These are phyloP conservation scores for Xiphorhynchus elegans DNA, from an alignment of 2,113 vertebrate species.

Conservation along the genomic window DNA sequence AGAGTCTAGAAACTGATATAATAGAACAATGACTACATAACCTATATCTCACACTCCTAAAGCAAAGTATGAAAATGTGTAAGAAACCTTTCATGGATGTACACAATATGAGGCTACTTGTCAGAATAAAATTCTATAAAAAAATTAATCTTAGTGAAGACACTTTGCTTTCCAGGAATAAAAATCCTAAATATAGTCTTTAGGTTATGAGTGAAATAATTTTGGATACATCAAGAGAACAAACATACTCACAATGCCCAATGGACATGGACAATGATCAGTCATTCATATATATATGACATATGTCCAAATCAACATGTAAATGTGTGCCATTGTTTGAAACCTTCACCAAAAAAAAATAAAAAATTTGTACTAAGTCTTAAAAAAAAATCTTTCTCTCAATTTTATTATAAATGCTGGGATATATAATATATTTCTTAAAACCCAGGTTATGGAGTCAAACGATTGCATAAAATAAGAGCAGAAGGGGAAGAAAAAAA, in stretches of 20 bases:
- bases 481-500: background rate
- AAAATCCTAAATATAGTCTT: background rate
- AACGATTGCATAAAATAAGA: background rate
- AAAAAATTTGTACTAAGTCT: background rate
- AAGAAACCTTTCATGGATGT: background rate
- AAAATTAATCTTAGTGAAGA: background rate
- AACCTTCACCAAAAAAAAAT: background rate
- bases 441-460: background rate
- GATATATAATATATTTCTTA: background rate
- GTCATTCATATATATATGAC: background rate
- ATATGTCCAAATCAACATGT: background rate
- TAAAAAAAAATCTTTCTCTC: background rate
- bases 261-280: background rate
- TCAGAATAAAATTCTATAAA: background rate
- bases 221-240: background rate
- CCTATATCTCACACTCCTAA: conserved; percentile 22
- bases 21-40: background rate
- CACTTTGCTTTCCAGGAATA: background rate
- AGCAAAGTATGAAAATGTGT: background rate
- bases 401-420: background rate
- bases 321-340: background rate
- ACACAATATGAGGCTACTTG: background rate
- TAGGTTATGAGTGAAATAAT: background rate
- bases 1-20: background rate
- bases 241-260: background rate